Conservation (phyloP, 1,140 invertebrate species). For the Drosophila triauraria region DNA sequence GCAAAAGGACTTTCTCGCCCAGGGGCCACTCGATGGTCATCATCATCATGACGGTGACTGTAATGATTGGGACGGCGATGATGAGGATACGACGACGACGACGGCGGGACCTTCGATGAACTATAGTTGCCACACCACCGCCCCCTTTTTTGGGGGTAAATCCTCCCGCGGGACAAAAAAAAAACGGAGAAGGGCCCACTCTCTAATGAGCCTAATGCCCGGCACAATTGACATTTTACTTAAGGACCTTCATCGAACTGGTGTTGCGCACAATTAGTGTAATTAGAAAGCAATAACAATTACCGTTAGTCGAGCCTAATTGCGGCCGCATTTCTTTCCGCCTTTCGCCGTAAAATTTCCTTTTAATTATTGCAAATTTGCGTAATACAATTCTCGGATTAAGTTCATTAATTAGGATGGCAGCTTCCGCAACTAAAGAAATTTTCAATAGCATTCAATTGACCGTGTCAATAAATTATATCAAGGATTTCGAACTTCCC, state of each 20-base stretch:
- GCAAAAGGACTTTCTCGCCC: slow-evolving; percentile 46
- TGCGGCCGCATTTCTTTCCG: slow-evolving; percentile 34
- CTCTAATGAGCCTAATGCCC: slow-evolving; percentile 71
- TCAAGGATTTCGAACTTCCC: slow-evolving; percentile 13
- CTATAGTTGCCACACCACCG: slow-evolving; percentile 45
- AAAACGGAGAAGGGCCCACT: slow-evolving; percentile 10
- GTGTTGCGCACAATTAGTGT: slow-evolving; percentile 70
- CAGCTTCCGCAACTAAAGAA: slow-evolving; percentile 49
- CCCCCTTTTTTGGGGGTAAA: slow-evolving; percentile 6
- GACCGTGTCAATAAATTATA: slow-evolving; percentile 64
- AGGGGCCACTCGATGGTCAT: slow-evolving; percentile 43
- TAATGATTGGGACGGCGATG: slow-evolving; percentile 7
- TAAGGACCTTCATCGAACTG: slow-evolving; percentile 69
- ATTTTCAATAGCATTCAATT: slow-evolving; percentile 55
- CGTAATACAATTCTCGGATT: slow-evolving; percentile 62
- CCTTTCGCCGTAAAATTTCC: slow-evolving; percentile 26
- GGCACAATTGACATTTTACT: slow-evolving; percentile 80
- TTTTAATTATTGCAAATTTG: slow-evolving; percentile 64
- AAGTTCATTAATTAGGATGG: slow-evolving; percentile 65
- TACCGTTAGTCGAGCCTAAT: slow-evolving; percentile 59
- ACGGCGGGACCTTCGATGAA: slow-evolving; percentile 39
- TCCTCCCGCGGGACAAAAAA: background rate
- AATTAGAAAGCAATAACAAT: slow-evolving; percentile 84
- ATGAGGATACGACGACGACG: slow-evolving; percentile 7
- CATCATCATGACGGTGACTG: slow-evolving; percentile 12